Evolutionary conservation across 2,888 invertebrate species (phyloP).

Genomic region (Polylopha cassiicola): DNA sequence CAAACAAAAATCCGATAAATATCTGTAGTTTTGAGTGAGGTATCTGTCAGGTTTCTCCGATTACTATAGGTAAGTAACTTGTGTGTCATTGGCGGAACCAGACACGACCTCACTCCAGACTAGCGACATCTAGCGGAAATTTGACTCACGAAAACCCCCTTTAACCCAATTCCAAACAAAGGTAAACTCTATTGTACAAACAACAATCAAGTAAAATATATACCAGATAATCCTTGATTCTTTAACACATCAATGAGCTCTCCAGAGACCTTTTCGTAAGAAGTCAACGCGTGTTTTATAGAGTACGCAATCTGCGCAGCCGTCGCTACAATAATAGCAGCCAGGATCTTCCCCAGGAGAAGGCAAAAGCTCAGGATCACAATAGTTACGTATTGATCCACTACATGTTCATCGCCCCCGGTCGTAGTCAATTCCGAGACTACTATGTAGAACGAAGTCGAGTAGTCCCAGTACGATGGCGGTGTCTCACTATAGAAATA

Average conservation of each 20-base stretch:
- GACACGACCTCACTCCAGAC: no score
- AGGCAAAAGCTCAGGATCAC: slow-evolving; percentile 47
- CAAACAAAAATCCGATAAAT: no score
- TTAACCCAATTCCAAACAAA: no score
- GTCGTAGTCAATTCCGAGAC: slow-evolving; percentile 52
- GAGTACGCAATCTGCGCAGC: slow-evolving; percentile 60
- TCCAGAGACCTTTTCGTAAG: slow-evolving; percentile 50
- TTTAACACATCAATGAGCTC: slow-evolving; percentile 60
- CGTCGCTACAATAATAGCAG: slow-evolving; percentile 57
- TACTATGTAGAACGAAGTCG: slow-evolving; percentile 58
- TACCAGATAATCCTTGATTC: slow-evolving; percentile 66
- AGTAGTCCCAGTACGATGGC: slow-evolving; percentile 56
- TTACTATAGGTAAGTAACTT: no score
- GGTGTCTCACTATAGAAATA: slow-evolving; percentile 44
- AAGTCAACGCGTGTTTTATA: slow-evolving; percentile 54
- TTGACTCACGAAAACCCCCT: no score
- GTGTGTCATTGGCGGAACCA: no score
- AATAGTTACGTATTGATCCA: slow-evolving; percentile 43
- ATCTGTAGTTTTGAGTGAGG: no score
- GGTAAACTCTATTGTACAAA: no score
- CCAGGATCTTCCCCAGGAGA: slow-evolving; percentile 61
- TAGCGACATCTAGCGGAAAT: no score
- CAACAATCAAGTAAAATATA: slow-evolving; percentile 26
- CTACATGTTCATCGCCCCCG: slow-evolving; percentile 57
- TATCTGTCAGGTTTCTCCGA: no score